These are phyloP conservation scores for Pyrgus malvae DNA, from an alignment of 2,888 invertebrate genomes.

Conservation along the genomic window DNA sequence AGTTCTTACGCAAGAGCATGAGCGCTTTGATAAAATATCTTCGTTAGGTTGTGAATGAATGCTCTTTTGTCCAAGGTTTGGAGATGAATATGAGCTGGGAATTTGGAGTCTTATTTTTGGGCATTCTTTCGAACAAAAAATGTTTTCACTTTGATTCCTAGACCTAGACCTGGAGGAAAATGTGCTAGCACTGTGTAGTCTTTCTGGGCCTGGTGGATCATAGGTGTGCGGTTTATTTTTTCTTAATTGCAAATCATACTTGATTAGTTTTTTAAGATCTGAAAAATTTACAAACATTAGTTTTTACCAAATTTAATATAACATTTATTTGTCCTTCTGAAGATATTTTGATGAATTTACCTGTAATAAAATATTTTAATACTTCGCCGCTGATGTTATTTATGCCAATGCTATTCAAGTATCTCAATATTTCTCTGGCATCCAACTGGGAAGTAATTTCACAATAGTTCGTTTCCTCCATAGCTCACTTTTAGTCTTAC, in stretches of 20 bases:
- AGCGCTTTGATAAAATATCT: constrained; percentile 51
- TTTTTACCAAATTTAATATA: neutral
- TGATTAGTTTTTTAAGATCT: constrained; percentile 86
- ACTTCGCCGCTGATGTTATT: constrained; percentile 88
- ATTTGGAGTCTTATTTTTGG: constrained; percentile 38
- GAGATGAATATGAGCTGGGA: constrained; percentile 59
- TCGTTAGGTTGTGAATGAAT: constrained; percentile 29
- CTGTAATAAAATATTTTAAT: constrained; percentile 89
- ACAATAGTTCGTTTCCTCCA: constrained; percentile 46
- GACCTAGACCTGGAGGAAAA: constrained; percentile 69
- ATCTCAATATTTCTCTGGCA: constrained; percentile 87
- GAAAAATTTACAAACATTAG: constrained; percentile 39
- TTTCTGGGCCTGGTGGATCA: constrained; percentile 56
- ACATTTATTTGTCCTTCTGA: neutral
- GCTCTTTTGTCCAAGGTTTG: constrained; percentile 47
- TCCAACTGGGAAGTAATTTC: constrained; percentile 79
- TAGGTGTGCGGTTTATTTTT: constrained; percentile 32
- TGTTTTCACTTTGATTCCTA: constrained; percentile 44
- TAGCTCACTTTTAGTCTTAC: neutral
- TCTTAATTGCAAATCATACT: constrained; percentile 77
- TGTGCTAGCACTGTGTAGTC: constrained; percentile 73
- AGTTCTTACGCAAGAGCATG: constrained; percentile 64
- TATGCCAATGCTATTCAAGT: constrained; percentile 89
- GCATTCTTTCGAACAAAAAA: constrained; percentile 55
- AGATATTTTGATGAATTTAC: constrained; percentile 58